Conservation (phyloP, 2,888 invertebrate species). For the Acleris literana region DNA sequence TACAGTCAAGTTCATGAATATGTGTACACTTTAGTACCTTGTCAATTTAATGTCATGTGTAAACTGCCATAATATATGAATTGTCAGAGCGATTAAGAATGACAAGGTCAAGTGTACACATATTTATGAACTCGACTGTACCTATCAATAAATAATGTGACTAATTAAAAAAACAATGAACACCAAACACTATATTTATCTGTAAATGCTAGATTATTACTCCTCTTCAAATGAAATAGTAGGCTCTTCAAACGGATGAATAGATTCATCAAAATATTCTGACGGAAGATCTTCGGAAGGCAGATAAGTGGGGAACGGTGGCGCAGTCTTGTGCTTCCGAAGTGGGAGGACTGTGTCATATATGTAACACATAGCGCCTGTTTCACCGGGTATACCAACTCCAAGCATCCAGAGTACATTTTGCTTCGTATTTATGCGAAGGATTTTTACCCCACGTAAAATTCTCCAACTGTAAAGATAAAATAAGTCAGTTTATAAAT, state of each 20-base stretch:
- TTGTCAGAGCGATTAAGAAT: too few species aligned
- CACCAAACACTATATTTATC: slow-evolving; percentile 17
- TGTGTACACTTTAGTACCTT: too few species aligned
- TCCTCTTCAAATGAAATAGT: slow-evolving; percentile 86
- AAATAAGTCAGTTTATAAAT: slow-evolving; percentile 7
- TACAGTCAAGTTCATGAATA: too few species aligned
- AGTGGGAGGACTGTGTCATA: slow-evolving; percentile 90
- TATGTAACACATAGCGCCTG: slow-evolving; percentile 90
- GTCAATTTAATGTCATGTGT: too few species aligned
- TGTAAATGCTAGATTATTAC: slow-evolving; percentile 41
- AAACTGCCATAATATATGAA: too few species aligned
- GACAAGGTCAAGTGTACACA: too few species aligned
- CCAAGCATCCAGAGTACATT: slow-evolving; percentile 96
- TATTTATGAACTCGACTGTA: too few species aligned
- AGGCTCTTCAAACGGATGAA: slow-evolving; percentile 89
- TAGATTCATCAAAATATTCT: slow-evolving; percentile 89
- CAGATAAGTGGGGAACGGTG: slow-evolving; percentile 92
- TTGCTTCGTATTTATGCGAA: slow-evolving; percentile 96
- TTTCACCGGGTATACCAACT: slow-evolving; percentile 91
- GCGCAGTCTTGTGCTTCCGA: slow-evolving; percentile 82
- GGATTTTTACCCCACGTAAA: slow-evolving; percentile 88
- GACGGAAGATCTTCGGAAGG: slow-evolving; percentile 85
- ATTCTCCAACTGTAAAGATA: slow-evolving; percentile 78
- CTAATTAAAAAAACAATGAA: not conserved
- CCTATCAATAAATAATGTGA: not conserved